These are phyloP conservation scores for Syngnathoides biaculeatus DNA, from an alignment of 2,113 vertebrate species.

Conservation along the genomic window DNA sequence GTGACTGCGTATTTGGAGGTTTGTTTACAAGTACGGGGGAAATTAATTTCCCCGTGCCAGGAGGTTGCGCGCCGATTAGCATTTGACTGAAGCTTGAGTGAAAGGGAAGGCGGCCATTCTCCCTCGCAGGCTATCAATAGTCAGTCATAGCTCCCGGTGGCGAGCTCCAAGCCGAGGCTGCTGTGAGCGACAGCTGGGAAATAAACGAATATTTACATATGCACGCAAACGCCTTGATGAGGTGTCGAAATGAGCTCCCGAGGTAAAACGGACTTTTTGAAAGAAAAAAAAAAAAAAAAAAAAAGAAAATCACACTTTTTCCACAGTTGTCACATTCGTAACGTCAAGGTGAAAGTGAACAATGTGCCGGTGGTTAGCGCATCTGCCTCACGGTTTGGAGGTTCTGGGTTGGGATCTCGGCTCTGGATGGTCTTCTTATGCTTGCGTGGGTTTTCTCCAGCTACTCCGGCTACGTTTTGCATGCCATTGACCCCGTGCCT, in stretches of 20 bases:
- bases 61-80: conserved; percentile 36
- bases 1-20: background rate
- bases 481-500: background rate
- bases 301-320: background rate
- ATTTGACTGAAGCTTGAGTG: conserved; percentile 43
- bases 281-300: background rate
- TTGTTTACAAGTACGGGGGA: conserved; percentile 28
- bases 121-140: conserved; percentile 42
- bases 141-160: conserved; percentile 34
- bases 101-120: conserved; percentile 48
- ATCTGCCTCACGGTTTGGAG: background rate
- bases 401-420: background rate
- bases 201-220: conserved; percentile 38
- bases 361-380: background rate
- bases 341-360: no score
- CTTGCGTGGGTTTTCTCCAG: no score
- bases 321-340: background rate
- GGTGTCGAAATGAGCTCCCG: conserved; percentile 17
- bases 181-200: conserved; percentile 54
- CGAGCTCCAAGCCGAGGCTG: conserved; percentile 37
- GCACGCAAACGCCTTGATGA: conserved; percentile 56
- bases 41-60: conserved; percentile 34
- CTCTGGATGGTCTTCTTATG: background rate
- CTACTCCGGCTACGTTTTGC: background rate
- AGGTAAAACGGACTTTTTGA: background rate